These are phyloP conservation scores for Tympanoctomys barrerae DNA, from an alignment of 2,797 vertebrate species.

Conservation along the genomic window DNA sequence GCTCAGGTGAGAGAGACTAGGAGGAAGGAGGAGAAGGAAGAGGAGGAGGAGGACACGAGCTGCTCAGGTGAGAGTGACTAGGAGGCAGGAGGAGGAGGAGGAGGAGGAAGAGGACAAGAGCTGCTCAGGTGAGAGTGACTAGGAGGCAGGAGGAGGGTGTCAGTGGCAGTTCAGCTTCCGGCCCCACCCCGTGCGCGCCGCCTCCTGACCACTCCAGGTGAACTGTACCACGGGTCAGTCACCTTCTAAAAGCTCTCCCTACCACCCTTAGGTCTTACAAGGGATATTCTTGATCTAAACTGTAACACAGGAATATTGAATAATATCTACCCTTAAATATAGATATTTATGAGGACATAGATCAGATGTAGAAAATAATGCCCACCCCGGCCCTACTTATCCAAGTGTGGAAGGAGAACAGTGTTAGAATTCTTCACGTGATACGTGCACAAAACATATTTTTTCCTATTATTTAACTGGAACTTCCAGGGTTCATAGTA, in stretches of 20 bases:
- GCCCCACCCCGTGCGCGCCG: neutral
- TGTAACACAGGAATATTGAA: neutral
- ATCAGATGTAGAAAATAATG: neutral
- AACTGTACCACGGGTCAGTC: fast-evolving
- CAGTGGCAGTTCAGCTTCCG: neutral
- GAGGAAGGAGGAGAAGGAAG: too few species aligned
- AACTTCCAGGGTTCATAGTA: neutral
- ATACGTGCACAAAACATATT: neutral
- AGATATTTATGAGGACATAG: neutral
- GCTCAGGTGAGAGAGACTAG: too few species aligned
- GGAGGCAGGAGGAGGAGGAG: too few species aligned
- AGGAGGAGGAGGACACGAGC: too few species aligned
- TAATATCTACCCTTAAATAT: neutral
- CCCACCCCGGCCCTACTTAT: neutral
- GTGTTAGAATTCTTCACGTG: neutral
- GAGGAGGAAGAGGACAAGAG: neutral
- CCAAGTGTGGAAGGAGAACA: neutral
- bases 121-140: neutral
- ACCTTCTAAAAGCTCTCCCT: neutral
- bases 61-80: too few species aligned
- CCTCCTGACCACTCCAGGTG: neutral
- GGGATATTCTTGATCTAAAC: neutral
- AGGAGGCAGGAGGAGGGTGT: neutral
- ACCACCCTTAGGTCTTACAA: neutral
- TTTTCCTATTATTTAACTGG: neutral